Percentiles rank a stretch among this genome's conserved stretches.
Conservation (phyloP, 2,797 vertebrate species). For the Arctocebus calabarensis region DNA sequence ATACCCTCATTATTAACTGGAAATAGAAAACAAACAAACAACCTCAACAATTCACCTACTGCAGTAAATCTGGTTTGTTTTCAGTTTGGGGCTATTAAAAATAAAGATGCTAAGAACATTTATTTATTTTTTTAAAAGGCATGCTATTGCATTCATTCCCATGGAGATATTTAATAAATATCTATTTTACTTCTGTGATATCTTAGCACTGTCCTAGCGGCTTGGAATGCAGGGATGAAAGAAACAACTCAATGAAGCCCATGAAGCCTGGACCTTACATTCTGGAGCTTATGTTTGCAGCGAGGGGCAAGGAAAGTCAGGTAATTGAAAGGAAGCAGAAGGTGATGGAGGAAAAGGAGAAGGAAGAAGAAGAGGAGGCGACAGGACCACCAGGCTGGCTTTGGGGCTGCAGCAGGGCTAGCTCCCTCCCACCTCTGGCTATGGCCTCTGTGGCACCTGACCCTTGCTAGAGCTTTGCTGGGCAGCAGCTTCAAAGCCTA, state of each 20-base stretch:
- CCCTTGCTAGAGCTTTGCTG: background rate
- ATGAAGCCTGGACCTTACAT: rapidly evolving
- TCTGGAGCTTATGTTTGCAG: no score
- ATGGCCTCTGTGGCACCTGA: background rate
- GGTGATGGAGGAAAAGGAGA: background rate
- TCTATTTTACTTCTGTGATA: rapidly evolving
- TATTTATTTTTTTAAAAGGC: no score
- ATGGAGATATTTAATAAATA: background rate
- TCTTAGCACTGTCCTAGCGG: no score
- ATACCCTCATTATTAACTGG: no score
- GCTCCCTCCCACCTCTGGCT: background rate
- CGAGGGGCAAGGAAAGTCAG: background rate
- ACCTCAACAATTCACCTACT: no score
- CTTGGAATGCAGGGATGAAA: background rate
- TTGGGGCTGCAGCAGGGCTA: no score
- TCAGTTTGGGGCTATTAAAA: no score
- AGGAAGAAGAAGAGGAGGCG: background rate
- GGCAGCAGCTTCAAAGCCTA: background rate
- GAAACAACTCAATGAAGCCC: background rate
- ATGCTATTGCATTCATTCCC: background rate
- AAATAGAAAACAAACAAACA: no score
- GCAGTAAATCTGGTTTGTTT: no score
- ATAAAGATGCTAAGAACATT: no score
- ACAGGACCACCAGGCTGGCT: background rate
- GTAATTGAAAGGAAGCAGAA: background rate